Conservation (phyloP, 2,113 vertebrate species). For the Elgaria multicarinata region DNA sequence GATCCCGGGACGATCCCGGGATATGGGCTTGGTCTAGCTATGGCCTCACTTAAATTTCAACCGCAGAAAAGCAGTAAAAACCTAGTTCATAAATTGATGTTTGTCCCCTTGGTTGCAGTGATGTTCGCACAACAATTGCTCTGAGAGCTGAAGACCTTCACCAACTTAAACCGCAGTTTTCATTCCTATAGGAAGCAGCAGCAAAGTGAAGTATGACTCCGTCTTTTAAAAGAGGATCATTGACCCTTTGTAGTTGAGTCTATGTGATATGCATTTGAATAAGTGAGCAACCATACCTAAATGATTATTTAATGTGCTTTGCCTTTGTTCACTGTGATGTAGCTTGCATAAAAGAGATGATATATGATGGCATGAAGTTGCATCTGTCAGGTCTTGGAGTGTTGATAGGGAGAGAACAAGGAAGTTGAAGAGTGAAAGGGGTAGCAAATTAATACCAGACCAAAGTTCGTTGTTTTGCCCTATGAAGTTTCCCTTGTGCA, state of each 20-base stretch:
- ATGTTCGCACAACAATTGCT: neutral
- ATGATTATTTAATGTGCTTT: neutral
- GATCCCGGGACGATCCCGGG: no score
- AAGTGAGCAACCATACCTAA: neutral
- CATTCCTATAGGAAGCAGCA: neutral
- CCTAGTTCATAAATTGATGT: neutral
- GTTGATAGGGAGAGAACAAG: neutral
- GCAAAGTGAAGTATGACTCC: neutral
- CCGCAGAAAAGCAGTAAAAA: neutral
- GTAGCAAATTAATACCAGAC: neutral
- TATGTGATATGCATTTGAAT: neutral
- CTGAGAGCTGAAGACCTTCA: neutral
- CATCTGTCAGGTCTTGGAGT: neutral
- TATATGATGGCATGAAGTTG: neutral
- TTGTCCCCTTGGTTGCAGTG: neutral
- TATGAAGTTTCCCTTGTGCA: neutral
- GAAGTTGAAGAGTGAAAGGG: neutral
- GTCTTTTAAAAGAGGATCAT: neutral
- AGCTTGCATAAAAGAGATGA: neutral
- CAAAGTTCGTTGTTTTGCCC: conserved; percentile 4
- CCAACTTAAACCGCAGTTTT: neutral
- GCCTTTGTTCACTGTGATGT: neutral
- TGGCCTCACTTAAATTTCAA: neutral
- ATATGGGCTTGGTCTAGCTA: no score
- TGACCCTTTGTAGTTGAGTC: neutral